Evolutionary conservation across 30 jellyfish, hydroid and myxozoan genomes (phyloP), one percentile per base, ranked within the genome.

Genomic region (Catostylus mosaicus): DNA sequence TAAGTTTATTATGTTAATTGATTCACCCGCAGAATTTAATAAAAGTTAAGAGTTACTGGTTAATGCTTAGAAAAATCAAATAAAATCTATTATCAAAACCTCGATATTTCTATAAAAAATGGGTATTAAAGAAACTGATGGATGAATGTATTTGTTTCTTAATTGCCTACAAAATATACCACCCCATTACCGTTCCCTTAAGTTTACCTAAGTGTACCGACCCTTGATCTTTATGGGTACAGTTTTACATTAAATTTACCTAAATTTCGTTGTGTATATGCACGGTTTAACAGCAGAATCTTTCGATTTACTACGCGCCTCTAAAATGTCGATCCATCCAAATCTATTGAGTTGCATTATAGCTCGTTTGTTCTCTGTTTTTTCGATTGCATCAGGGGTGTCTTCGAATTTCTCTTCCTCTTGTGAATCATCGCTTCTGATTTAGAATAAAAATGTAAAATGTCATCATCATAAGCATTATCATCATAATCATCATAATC

Each of bases 251-350:
- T 61, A 34, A 61, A n/a, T 36, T 56, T 43, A 77, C 38, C 88
- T 35, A 38, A 82, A 82, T 47, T 72, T 82, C 33, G 92, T 48
- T 48, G 85, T 68, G 69, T 82, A 82, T 22, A 82, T 72, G 30
- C 86, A 82, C 1, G 92, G 92, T 32, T 23, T 75, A 16, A 51
- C 30, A 23, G 63, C 43, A 0, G 48, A 56, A 20, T 66, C 86
- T 61, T 35, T 33, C 38, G 80, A 51, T 26, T 82, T 54, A 30
- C 47, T 57, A 68, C 92, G 36, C 38, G 92, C 92, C 26, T 82
- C 92, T 59, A 82, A 62, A 35, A 82, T 73, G 30, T 82, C 92
- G 14, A 70, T 57, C 92, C 92, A 82, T 57, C 92, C 92, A 30
- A 82, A 82, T 57, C 86, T 68, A 29, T 82, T 82, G 14, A 82